Base-by-base conservation (phyloP, 1,140 invertebrate species). In the Xylocopa sonorina region DNA sequence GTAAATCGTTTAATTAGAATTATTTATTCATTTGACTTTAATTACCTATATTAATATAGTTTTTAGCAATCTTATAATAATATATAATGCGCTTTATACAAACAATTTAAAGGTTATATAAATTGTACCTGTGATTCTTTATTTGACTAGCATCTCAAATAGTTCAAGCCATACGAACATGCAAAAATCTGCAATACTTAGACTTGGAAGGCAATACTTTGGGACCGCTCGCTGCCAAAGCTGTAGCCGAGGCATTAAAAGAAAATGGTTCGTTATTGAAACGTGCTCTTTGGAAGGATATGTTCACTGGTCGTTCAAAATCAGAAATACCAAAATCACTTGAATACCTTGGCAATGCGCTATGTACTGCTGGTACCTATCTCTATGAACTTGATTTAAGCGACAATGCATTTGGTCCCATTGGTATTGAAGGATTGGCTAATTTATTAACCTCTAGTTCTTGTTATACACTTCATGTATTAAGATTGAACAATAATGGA, bases 341-440 rank as follows among this genome's bases (percentile, higher is more conserved):
- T 85, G 94, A 95, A 92, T 95, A 95, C 82, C 92, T 99, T 2
- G 96, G 97, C 7, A 94, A 94, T 78, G 98, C 97, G 7, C 94
- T 99, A 62, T 97, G 97, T 67, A 86, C 89, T 14, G 96, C 98
- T 0, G 95, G 95, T 3, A 97, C 97, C 3, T 93, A 95, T 5
- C 93, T 99, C 0, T 95, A 96, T 0, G 96, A 98, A 83, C 92
- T 99, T 14, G 98, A 99, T 90, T 94, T 99, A 0, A 99, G 98
- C 93, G 99, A 99, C 90, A 99, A 99, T 95, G 99, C 99, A 0
- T 97, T 99, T 90, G 99, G 99, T 7, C 98, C 99, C 0, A 98
- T 99, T 89, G 99, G 98, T 50, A 96, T 99, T 64, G 94, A 96
- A 82, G 98, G 98, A 6, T 93, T 99, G 57, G 96, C 96, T n/a